phyloP scores from a whole-genome alignment of 2,113 vertebrate species.

The Poeciliopsis prolifica region DNA sequence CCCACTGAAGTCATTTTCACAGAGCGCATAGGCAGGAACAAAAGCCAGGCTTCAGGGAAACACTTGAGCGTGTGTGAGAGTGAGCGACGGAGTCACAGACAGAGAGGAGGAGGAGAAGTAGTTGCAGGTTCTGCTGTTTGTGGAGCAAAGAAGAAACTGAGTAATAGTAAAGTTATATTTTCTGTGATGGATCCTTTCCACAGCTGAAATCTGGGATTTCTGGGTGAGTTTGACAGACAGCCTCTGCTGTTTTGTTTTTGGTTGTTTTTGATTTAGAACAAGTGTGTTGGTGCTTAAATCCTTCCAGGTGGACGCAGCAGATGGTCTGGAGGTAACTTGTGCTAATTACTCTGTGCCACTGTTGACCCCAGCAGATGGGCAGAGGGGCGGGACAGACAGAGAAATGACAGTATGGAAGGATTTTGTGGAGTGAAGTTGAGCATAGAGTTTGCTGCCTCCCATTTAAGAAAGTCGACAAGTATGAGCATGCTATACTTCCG shows the following conservation, averaged over 20 bases:
- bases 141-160: conserved; percentile 41
- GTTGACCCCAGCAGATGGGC: conserved; percentile 70
- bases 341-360: conserved; percentile 60
- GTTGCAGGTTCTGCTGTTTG: conserved; percentile 36
- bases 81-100: conserved; percentile 51
- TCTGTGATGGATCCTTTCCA: conserved; percentile 48
- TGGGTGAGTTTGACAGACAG: conserved; percentile 69
- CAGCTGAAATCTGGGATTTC: conserved; percentile 52
- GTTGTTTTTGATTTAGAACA: conserved; percentile 1
- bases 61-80: conserved; percentile 69
- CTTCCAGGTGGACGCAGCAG: conserved; percentile 68
- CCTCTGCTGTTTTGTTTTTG: not conserved
- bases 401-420: conserved; percentile 22
- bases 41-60: conserved; percentile 75
- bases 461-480: conserved; percentile 41
- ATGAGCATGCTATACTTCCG: conserved; percentile 31
- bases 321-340: conserved; percentile 68
- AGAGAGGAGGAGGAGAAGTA: conserved; percentile 31
- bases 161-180: conserved; percentile 38
- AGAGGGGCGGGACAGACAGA: conserved; percentile 44
- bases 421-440: conserved; percentile 34
- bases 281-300: conserved; percentile 42
- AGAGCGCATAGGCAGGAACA: conserved; percentile 76
- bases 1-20: conserved; percentile 76
- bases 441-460: conserved; percentile 22